Evolutionary conservation across 2,113 vertebrate species (phyloP).

Genomic region (Oncorhynchus kisutch): DNA sequence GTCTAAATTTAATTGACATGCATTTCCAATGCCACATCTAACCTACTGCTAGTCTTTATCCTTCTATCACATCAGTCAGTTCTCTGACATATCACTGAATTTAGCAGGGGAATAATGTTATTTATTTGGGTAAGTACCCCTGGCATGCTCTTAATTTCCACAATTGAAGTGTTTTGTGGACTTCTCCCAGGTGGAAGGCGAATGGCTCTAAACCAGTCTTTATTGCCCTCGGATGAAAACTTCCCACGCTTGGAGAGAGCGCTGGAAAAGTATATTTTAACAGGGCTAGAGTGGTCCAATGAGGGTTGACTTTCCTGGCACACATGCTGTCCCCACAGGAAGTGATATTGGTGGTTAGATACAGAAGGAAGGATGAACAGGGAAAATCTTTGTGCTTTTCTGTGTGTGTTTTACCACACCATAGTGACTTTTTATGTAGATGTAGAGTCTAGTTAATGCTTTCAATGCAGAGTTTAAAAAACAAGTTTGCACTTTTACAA

Average conservation of each 20-base stretch:
- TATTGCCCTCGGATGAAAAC: conserved; percentile 50
- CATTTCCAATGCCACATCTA: not conserved
- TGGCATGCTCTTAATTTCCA: not conserved
- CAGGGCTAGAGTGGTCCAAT: conserved; percentile 45
- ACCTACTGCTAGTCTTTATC: too few species aligned
- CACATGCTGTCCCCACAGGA: conserved; percentile 46
- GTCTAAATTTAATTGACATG: not conserved
- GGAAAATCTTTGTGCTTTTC: conserved; percentile 50
- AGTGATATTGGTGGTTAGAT: conserved; percentile 46
- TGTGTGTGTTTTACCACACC: conserved; percentile 1
- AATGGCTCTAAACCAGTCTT: conserved; percentile 47
- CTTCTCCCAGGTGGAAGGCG: conserved; percentile 25
- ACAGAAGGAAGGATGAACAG: conserved; percentile 32
- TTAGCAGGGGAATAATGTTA: too few species aligned
- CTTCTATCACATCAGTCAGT: too few species aligned
- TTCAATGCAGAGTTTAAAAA: too few species aligned
- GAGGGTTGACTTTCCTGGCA: conserved; percentile 62
- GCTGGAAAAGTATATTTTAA: conserved; percentile 60
- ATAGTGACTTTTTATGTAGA: not conserved
- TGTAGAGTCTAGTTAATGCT: not conserved
- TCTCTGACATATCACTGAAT: too few species aligned
- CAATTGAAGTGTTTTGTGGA: not conserved
- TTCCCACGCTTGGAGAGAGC: conserved; percentile 58
- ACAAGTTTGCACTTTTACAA: not conserved
- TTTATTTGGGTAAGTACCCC: too few species aligned